Evolutionary conservation across 92 coral and sea anemone genomes (phyloP), one percentile per base, ranked within the genome.

Genomic region (Metridium senile): DNA sequence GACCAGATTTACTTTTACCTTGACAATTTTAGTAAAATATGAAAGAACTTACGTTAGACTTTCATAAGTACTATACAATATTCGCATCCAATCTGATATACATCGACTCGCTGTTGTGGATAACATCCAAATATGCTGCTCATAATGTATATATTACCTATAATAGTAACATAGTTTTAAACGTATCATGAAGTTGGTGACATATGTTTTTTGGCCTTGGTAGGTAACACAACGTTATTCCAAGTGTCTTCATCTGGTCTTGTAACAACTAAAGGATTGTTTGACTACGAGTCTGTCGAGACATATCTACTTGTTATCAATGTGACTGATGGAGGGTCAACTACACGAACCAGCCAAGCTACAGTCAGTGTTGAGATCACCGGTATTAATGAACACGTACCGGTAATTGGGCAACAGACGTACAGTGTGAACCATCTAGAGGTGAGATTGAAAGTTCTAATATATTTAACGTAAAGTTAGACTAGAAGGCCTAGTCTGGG

Each of bases 221-320:
- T 39, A 86, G 90, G 90, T 25, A 87, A 87, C 73, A 76, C 84
- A 7, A 66, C 84, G 2, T 27, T 82, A 22, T 87, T 87, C 46
- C 62, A 31, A 61, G 91, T 87, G 32, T 70, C 82, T 30, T 77
- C 80, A 13, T 53, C 62, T 77, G 91, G 91, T 25, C 81, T 76
- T 72, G 87, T 87, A 46, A 87, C 91, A 23, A 87, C 84, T 1
- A 43, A 34, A 28, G 63, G 75, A 9, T 11, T 54, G 22, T 79
- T 87, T 29, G 87, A 87, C 53, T 87, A 75, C 61, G 91, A 87
- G 75, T 51, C 84, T 0, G 77, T 82, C 47, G 76, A 77, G 77
- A 76, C 84, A 0, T 82, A 87, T 68, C 66, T 77, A 20, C 73
- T 87, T 9, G 91, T 87, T 23, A 27, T 87, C 68, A 87, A 87